Base-by-base conservation (phyloP, 2,797 vertebrate genomes). In the Amphiprion clarkii region DNA sequence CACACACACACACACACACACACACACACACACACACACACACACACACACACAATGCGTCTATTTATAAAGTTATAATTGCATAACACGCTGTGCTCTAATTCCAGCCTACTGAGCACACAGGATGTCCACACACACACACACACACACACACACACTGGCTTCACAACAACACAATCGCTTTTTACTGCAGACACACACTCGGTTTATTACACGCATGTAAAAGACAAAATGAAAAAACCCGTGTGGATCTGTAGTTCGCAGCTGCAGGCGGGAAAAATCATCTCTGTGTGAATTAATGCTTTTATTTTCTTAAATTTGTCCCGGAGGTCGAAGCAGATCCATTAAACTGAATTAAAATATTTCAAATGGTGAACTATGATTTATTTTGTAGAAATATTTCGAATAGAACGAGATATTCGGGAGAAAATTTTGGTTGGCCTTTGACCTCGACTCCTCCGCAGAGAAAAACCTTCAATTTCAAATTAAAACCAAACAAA, bases 61-160 rank as follows among this genome's bases (percentile, higher is more conserved):
- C 87, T 91, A 89, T 92, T 90, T 91, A 92, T 91, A 92, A 92
- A 91, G 82, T 91, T 84, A 78, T 88, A 91, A 92, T 91, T 91
- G 87, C 87, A 85, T 89, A 92, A 92, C 88, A 91, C 14, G 79
- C 88, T 89, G 86, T 79, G 90, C 87, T 91, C 84, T 84, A 88
- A 88, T 91, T 91, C 90, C 89, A 86, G 84, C 76, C 83, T 82
- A 89, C 82, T 81, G 86, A 86, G 87, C 83, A 83, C 82, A 81
- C 85, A 89, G 84, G 78, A 89, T 74, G 79, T 88, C 86, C 83
- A 83, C 73, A 81, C 63, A 82, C 70, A 58, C 72, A 31, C 83
- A 83, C 82, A 81, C 85, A 89, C 83, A 83, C 73, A 81, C 63
- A 82, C 70, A 58, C 72, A 39, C 19, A 17, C 16, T 16, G 36